Conservation (phyloP, 2,888 invertebrate species). For the Epiperipatus broadwayi region DNA sequence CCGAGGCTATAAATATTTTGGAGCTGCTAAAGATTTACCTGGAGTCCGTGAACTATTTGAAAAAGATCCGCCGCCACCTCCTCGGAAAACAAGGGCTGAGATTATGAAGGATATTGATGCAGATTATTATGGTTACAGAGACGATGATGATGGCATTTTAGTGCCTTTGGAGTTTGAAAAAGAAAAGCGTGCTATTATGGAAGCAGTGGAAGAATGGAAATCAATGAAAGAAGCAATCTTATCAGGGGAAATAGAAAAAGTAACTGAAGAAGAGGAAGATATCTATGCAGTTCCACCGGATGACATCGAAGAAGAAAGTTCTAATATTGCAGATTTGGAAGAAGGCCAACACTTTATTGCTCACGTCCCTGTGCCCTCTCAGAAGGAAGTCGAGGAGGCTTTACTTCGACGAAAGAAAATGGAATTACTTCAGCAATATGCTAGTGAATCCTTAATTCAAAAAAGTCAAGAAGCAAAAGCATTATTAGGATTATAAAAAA, state of each 20-base stretch:
- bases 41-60: constrained; percentile 94
- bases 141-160: constrained; percentile 91
- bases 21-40: constrained; percentile 90
- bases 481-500: constrained; percentile 25
- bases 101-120: constrained; percentile 96
- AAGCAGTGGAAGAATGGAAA: constrained; percentile 52
- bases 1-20: constrained; percentile 95
- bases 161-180: constrained; percentile 63
- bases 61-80: constrained; percentile 74
- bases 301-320: constrained; percentile 18
- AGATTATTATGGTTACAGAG: constrained; percentile 94
- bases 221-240: constrained; percentile 33
- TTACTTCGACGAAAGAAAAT: constrained; percentile 71
- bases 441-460: constrained; percentile 26
- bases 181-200: constrained; percentile 45
- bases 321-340: constrained; percentile 28
- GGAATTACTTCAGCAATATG: constrained; percentile 69
- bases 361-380: constrained; percentile 80
- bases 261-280: constrained; percentile 45
- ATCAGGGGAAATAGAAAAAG: constrained; percentile 34
- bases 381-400: constrained; percentile 60
- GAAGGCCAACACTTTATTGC: constrained; percentile 42
- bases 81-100: constrained; percentile 79
- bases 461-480: constrained; percentile 28
- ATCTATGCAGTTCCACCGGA: constrained; percentile 39